These are phyloP conservation scores for human DNA, from an alignment of 2,113 vertebrate species.

Conservation along the genomic window DNA sequence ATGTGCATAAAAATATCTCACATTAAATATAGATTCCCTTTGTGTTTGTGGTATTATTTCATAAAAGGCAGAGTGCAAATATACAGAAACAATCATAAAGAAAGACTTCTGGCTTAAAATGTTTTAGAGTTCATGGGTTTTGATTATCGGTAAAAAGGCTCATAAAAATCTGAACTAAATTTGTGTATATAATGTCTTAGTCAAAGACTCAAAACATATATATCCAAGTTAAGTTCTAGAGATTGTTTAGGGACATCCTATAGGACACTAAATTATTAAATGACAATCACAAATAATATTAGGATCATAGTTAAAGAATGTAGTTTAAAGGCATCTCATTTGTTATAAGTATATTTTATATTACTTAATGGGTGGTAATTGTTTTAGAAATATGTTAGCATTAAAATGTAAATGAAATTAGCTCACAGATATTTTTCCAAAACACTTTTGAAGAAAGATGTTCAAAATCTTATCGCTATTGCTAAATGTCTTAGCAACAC, in stretches of 20 bases:
- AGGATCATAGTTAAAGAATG: not conserved
- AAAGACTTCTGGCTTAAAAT: not conserved
- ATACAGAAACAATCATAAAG: not conserved
- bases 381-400: not conserved
- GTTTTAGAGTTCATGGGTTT: not conserved
- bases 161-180: conserved; percentile 20
- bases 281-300: not conserved
- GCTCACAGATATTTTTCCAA: not conserved
- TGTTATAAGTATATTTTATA: not conserved
- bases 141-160: not conserved
- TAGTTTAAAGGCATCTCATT: not conserved
- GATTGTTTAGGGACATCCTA: not conserved
- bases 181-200: not conserved
- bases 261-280: not conserved
- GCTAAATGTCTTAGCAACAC: not conserved
- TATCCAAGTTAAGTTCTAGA: not conserved
- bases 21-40: not conserved
- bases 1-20: not conserved
- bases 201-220: conserved; percentile 9
- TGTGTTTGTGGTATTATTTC: not conserved
- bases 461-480: not conserved
- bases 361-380: not conserved
- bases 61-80: not conserved
- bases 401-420: conserved; percentile 33
- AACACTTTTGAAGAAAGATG: not conserved